Base-by-base conservation (phyloP, 2,797 vertebrate species). In the Natrix natrix region DNA sequence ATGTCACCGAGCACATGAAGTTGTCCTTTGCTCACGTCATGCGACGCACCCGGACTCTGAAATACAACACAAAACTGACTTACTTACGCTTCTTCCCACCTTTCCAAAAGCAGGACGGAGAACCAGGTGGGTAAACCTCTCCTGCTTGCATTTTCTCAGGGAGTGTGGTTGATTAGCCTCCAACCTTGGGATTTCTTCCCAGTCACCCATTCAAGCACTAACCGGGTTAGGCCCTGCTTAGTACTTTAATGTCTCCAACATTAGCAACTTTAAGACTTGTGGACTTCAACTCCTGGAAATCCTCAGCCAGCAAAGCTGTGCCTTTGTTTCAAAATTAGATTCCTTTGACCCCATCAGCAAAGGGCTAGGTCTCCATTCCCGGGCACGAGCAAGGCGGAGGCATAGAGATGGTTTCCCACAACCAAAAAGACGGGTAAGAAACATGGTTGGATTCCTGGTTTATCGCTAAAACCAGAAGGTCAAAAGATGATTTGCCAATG, bases 21-120 rank as follows among this genome's bases (percentile, higher is more conserved):
- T 98, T 99, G 6, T 99, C 99, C 94, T 99, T 99, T 92, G 98
- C 99, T 37, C 99, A 99, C 0, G 98, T 99, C 90, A 99, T 99
- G 98, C 98, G 99, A 93, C 99, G 99, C 97, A 99, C 99, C 86
- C 98, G 98, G 90, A 98, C 98, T 89, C 97, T 98, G 94, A 98
- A 97, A 90, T 98, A 98, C 95, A 98, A 98, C 96, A 98, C 97
- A 96, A 99, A 99, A 98, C 98, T 98, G 96, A 98, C 98, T 10
- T 99, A 99, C 96, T 98, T 99, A 96, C 99, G 99, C 92, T 99
- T 99, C 97, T 99, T 99, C 96, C 99, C 99, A 5, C 98, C 99
- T 22, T 97, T 98, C 91, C 97, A 98, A 32, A 97, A 98, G 93
- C 98, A 97, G 24, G 98, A 99, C 13, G 93, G 97, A 92, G 98